phyloP scores from a whole-genome alignment of 2,888 invertebrate genomes.

The Chaitophorus viminalis region DNA sequence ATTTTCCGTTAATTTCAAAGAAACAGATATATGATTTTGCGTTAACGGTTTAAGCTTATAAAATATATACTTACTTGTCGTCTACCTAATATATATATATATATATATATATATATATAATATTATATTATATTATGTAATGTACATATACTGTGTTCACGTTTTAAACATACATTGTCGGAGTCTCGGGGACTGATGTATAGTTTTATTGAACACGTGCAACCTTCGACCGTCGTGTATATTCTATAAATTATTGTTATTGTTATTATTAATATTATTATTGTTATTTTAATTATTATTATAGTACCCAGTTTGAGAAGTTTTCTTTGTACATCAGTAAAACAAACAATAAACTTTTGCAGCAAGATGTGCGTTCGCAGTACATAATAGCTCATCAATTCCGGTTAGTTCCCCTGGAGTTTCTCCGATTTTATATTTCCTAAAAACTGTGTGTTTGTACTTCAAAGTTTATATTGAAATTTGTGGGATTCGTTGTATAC shows the following conservation, averaged over 20 bases:
- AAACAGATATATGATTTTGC: background rate
- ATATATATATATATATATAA: too few relatives aligned
- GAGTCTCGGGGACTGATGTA: too few relatives aligned
- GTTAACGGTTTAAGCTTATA: background rate
- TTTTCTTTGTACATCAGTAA: conserved; percentile 28
- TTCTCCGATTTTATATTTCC: background rate
- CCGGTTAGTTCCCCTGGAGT: background rate
- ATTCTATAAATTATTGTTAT: too few relatives aligned
- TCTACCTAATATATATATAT: background rate
- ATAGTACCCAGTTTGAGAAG: background rate
- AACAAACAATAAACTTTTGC: conserved; percentile 19
- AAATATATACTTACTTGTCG: background rate
- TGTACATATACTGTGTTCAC: too few relatives aligned
- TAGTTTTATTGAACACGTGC: too few relatives aligned
- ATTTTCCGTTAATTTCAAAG: background rate
- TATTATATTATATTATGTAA: background rate
- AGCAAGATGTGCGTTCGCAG: background rate
- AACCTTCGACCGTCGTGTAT: too few relatives aligned
- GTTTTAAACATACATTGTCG: too few relatives aligned
- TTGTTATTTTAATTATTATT: too few relatives aligned
- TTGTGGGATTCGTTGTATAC: background rate
- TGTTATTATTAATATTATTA: too few relatives aligned
- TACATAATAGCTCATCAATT: conserved; percentile 12
- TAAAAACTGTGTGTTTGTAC: conserved; percentile 18
- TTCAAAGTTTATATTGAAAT: conserved; percentile 30